Conservation (phyloP, 2,113 vertebrate genomes). For the Cyprinus carpio region DNA sequence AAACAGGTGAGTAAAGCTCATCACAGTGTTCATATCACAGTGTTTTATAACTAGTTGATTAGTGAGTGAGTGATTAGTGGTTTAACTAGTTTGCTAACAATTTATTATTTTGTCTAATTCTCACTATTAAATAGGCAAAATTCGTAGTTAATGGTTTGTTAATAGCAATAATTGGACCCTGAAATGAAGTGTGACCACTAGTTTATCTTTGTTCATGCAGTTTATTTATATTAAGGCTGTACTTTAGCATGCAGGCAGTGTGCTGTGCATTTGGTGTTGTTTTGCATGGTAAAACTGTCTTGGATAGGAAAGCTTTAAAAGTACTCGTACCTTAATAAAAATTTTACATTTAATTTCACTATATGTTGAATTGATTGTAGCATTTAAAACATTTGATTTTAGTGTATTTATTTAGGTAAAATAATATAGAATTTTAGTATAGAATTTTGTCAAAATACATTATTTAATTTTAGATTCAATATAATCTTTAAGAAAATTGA, state of each 20-base stretch:
- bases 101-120: no score
- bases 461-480: background rate
- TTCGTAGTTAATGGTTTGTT: no score
- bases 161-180: no score
- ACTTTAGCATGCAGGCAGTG: background rate
- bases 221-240: background rate
- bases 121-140: no score
- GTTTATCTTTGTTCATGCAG: background rate
- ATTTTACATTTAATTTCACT: background rate
- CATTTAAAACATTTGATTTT: background rate
- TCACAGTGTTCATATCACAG: background rate
- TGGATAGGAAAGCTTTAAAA: background rate
- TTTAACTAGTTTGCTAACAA: background rate
- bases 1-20: background rate
- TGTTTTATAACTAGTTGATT: background rate
- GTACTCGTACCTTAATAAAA: background rate
- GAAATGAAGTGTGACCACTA: background rate
- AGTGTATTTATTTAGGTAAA: background rate
- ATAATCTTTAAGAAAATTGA: background rate
- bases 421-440: background rate
- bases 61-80: background rate
- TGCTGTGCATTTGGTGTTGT: background rate
- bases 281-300: background rate
- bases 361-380: background rate
- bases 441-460: background rate